Evolutionary conservation across 2,113 vertebrate species (phyloP).

Genomic region (Thunnus maccoyii): DNA sequence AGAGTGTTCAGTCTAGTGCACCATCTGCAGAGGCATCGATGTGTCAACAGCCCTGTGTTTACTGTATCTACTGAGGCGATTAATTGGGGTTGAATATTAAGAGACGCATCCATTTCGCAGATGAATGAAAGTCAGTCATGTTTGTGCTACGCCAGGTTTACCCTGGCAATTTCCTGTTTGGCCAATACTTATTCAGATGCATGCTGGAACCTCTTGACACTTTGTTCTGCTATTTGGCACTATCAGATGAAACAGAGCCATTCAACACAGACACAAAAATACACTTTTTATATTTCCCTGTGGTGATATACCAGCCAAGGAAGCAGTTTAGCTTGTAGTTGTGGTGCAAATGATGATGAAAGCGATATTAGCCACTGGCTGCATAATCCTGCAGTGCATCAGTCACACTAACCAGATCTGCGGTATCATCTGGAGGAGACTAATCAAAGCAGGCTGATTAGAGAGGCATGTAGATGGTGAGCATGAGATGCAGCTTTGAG

Average conservation of each 20-base stretch:
- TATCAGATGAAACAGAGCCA: slow-evolving; percentile 7
- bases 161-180: slow-evolving; percentile 27
- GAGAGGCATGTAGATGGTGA: background rate
- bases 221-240: background rate
- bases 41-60: slow-evolving; percentile 33
- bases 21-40: slow-evolving; percentile 21
- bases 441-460: slow-evolving; percentile 19
- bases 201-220: slow-evolving; percentile 25
- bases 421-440: slow-evolving; percentile 26
- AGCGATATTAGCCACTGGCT: slow-evolving; percentile 4
- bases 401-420: slow-evolving; percentile 25
- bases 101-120: slow-evolving; percentile 1
- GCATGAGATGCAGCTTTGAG: slow-evolving; percentile 20
- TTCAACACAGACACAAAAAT: background rate
- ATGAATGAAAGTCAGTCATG: slow-evolving; percentile 31
- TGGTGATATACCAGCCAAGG: background rate
- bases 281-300: background rate
- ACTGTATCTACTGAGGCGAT: slow-evolving; percentile 30
- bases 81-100: slow-evolving; percentile 49
- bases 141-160: slow-evolving; percentile 32
- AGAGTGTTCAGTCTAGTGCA: background rate
- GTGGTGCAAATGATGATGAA: slow-evolving; percentile 23
- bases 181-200: slow-evolving; percentile 30
- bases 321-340: background rate
- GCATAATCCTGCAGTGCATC: slow-evolving; percentile 14